phyloP scores from a whole-genome alignment of 2,888 invertebrate species.

The Alcis repandata region DNA sequence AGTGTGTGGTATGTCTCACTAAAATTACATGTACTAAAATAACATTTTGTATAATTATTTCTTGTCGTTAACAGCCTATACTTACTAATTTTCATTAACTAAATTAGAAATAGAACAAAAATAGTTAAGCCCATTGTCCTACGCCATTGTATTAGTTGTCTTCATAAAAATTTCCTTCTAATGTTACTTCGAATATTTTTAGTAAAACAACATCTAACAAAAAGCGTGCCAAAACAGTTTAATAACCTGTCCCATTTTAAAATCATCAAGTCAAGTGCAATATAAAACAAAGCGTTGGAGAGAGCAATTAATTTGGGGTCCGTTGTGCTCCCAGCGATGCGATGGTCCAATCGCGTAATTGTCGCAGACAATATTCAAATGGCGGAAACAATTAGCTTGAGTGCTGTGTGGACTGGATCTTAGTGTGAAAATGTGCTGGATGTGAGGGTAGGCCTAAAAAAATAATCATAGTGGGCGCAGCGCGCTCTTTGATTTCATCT shows the following conservation, averaged over 20 bases:
- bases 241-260: slow-evolving; percentile 48
- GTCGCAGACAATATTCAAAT: slow-evolving; percentile 86
- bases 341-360: slow-evolving; percentile 83
- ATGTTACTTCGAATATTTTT: background rate
- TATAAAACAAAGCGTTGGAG: slow-evolving; percentile 79
- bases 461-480: background rate
- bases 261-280: slow-evolving; percentile 58
- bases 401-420: slow-evolving; percentile 68
- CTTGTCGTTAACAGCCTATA: too few species aligned
- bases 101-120: too few species aligned
- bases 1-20: too few species aligned
- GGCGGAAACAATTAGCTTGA: slow-evolving; percentile 85
- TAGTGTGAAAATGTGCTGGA: slow-evolving; percentile 36
- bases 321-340: slow-evolving; percentile 69
- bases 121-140: too few species aligned
- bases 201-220: slow-evolving; percentile 13
- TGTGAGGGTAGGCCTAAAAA: background rate
- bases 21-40: too few species aligned
- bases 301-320: slow-evolving; percentile 82
- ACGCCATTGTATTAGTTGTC: too few species aligned
- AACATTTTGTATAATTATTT: too few species aligned
- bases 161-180: too few species aligned
- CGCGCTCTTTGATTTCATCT: background rate
- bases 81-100: too few species aligned
- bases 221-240: slow-evolving; percentile 31